phyloP scores from a whole-genome alignment of 2,797 vertebrate genomes.

The Poecilia gillii region DNA sequence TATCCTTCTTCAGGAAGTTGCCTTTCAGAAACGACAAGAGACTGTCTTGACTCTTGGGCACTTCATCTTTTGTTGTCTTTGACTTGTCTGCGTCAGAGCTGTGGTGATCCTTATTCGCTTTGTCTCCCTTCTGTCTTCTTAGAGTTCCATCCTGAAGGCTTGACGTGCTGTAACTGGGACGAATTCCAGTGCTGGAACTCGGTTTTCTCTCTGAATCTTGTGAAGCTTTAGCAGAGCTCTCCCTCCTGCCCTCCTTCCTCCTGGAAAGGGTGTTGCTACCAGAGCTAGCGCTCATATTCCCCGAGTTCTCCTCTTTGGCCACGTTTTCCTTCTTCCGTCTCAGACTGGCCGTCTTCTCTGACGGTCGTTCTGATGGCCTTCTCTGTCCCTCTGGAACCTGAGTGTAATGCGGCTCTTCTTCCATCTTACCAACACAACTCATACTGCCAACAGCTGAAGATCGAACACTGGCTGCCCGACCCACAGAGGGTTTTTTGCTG shows the following conservation, averaged over 20 bases:
- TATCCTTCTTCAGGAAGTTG: constrained; percentile 84
- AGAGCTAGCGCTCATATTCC: constrained; percentile 51
- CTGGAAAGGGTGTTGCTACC: constrained; percentile 75
- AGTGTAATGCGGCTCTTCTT: constrained; percentile 23
- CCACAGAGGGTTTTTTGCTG: constrained; percentile 43
- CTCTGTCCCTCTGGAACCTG: constrained; percentile 68
- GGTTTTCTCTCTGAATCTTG: constrained; percentile 53
- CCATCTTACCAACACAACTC: constrained; percentile 45
- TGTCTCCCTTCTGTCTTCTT: constrained; percentile 49
- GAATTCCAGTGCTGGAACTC: constrained; percentile 58
- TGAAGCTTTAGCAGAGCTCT: constrained; percentile 59
- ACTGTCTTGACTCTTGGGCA: constrained; percentile 73
- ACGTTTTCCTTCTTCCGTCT: constrained; percentile 65
- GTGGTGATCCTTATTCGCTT: constrained; percentile 39
- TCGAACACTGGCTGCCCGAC: constrained; percentile 15
- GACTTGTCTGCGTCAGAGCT: constrained; percentile 44
- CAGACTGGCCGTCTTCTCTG: constrained; percentile 54
- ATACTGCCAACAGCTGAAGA: constrained; percentile 62
- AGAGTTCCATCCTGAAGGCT: constrained; percentile 63
- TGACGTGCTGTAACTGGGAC: constrained; percentile 57
- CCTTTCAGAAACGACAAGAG: constrained; percentile 82
- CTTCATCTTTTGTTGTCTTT: constrained; percentile 64
- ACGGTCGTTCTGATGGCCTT: constrained; percentile 46
- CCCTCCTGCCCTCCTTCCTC: constrained; percentile 73
- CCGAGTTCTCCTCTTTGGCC: constrained; percentile 46